phyloP scores from a whole-genome alignment of 2,888 invertebrate species.

The Esperia sulphurella region DNA sequence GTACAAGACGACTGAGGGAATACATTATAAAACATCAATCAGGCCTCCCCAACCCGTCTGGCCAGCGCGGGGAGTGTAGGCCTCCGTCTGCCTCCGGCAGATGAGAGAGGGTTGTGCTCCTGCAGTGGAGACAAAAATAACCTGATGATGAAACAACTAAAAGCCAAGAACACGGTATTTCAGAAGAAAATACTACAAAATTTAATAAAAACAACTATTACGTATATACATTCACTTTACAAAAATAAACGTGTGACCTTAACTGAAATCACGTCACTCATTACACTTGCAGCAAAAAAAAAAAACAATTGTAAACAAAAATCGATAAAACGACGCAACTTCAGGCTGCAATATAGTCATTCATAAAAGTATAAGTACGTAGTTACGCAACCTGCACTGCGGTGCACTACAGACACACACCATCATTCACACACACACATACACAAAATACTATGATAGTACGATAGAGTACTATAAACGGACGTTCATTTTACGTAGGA shows the following conservation, averaged over 20 bases:
- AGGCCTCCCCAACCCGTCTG: too few relatives aligned
- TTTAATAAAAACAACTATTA: not conserved
- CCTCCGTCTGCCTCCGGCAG: too few relatives aligned
- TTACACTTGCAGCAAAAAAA: conserved; percentile 16
- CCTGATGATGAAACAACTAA: too few relatives aligned
- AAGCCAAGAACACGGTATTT: too few relatives aligned
- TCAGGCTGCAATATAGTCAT: conserved; percentile 52
- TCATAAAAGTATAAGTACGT: conserved; percentile 52
- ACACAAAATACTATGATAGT: conserved; percentile 60
- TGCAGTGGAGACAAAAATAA: too few relatives aligned
- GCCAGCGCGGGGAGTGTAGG: too few relatives aligned
- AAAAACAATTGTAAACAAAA: conserved; percentile 28
- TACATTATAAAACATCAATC: too few relatives aligned
- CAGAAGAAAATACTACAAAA: too few relatives aligned
- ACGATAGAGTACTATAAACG: conserved; percentile 72
- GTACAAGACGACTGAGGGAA: too few relatives aligned
- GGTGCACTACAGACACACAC: conserved; percentile 24
- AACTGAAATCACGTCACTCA: not conserved
- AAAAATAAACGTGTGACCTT: not conserved
- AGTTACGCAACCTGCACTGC: conserved; percentile 30
- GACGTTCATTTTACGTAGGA: conserved; percentile 68
- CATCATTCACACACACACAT: conserved; percentile 42
- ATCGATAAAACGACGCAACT: conserved; percentile 52
- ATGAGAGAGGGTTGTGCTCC: too few relatives aligned
- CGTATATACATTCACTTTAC: not conserved